Conservation (phyloP, 2,888 invertebrate genomes). For the Globia sparganii region DNA sequence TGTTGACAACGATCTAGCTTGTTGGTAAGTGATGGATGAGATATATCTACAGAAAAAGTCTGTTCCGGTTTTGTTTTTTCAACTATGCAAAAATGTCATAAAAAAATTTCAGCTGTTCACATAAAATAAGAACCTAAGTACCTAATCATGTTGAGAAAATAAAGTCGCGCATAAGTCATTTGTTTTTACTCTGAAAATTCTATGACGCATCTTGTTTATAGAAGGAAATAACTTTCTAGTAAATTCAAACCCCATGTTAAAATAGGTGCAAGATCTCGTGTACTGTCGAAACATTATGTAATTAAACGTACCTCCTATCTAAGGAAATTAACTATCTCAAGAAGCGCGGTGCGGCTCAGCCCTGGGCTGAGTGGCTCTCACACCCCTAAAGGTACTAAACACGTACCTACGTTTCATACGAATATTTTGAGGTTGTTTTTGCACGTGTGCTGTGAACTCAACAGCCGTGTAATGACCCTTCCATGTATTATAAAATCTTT, state of each 20-base stretch:
- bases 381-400: conserved; percentile 62
- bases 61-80: background rate
- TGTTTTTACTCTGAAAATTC: background rate
- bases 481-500: conserved; percentile 85
- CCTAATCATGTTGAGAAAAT: conserved; percentile 1
- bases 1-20: too few relatives aligned
- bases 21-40: background rate
- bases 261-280: conserved; percentile 21
- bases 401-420: conserved; percentile 65
- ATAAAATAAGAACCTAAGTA: background rate
- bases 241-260: conserved; percentile 9
- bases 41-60: background rate
- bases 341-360: conserved; percentile 56
- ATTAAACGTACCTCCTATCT: conserved; percentile 46
- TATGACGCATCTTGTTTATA: too few relatives aligned
- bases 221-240: background rate
- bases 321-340: conserved; percentile 63
- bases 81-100: background rate
- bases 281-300: conserved; percentile 43
- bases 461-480: conserved; percentile 86
- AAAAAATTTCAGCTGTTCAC: background rate
- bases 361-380: conserved; percentile 60
- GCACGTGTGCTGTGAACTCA: conserved; percentile 84
- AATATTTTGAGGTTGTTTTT: conserved; percentile 80
- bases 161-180: background rate